A percentile compares a stretch with the other conserved stretches of the same genome.
phyloP scores from a whole-genome alignment of 2,113 vertebrate species.

The Bubo blakistoni region DNA sequence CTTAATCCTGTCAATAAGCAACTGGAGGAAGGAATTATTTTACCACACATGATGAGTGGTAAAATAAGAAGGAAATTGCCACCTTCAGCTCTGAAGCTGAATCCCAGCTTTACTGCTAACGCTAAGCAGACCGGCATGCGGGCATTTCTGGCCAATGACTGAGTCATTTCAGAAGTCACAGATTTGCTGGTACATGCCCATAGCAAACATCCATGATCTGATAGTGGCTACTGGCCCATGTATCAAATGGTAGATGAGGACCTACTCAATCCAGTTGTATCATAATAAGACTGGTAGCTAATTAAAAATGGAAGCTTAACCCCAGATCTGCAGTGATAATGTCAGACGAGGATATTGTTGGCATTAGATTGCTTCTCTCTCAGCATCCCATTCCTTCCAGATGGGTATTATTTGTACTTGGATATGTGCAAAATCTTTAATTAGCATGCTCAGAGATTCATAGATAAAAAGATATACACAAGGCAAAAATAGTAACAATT shows the following conservation, averaged over 20 bases:
- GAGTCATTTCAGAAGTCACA: not conserved
- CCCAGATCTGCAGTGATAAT: not conserved
- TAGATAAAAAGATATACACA: not conserved
- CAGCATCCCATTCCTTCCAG: not conserved
- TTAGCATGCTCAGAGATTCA: not conserved
- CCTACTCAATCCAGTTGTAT: not conserved
- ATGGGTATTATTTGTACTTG: slow-evolving; percentile 27
- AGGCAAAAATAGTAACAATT: slow-evolving; percentile 26
- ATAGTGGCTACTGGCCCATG: not conserved
- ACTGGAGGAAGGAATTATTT: not conserved
- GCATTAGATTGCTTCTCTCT: not conserved
- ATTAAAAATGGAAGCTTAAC: slow-evolving; percentile 1
- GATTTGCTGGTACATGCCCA: not conserved
- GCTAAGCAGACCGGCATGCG: not conserved
- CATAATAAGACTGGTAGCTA: not conserved
- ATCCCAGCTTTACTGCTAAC: not conserved
- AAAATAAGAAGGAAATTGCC: not conserved
- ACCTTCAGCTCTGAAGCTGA: not conserved
- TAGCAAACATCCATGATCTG: not conserved
- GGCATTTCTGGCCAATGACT: not conserved
- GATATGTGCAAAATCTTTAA: not conserved
- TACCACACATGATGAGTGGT: not conserved
- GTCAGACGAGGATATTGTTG: slow-evolving; percentile 6
- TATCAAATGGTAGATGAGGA: not conserved
- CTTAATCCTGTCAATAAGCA: not conserved